Evolutionary conservation across 2,113 vertebrate species (phyloP), one percentile per base, ranked within the genome.

Genomic region (Burhinus bistriatus): DNA sequence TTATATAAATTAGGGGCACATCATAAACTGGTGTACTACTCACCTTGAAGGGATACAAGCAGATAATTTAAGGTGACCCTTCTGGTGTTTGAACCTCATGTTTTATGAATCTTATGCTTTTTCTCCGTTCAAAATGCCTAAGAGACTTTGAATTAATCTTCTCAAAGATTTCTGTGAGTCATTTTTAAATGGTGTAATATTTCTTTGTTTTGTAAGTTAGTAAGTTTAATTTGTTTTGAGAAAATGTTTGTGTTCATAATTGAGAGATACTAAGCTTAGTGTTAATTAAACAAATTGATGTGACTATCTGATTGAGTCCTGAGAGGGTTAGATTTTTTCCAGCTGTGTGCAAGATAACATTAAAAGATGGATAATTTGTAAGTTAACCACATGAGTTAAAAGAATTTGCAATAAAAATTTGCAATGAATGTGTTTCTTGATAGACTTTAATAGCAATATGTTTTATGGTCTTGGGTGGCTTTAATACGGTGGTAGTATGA

Each of bases 241-340:
- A 57, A 93, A 96, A 68, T 94, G 91, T 96, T 96, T 97, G 85
- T 75, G 91, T 91, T 96, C 65, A 69, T 95, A 93, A 97, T 97
- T 96, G 88, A 75, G 86, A 89, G 72, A 91, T 89, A 95, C 76
- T 96, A 96, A 96, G 73, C 83, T 85, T 89, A 61, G 66, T 64
- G 79, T 95, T 97, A 97, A 97, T 98, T 97, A 98, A 90, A 97
- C 89, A 95, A 96, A 96, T 96, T 94, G 93, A 94, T 95, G 68
- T 95, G 85, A 96, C 57, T 90, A 89, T 94, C 68, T 97, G 92
- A 96, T 95, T 94, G 87, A 86, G 93, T 95, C 92, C 94, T 96
- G 84, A 96, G 96, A 81, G 89, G 93, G 91, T 93, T 90, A 87
- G 82, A 75, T 90, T 96, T 97, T 83, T 95, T 87, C 66, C 87